Conservation (phyloP, 35 echinoderm and acorn worm species). For the Apostichopus californicus region DNA sequence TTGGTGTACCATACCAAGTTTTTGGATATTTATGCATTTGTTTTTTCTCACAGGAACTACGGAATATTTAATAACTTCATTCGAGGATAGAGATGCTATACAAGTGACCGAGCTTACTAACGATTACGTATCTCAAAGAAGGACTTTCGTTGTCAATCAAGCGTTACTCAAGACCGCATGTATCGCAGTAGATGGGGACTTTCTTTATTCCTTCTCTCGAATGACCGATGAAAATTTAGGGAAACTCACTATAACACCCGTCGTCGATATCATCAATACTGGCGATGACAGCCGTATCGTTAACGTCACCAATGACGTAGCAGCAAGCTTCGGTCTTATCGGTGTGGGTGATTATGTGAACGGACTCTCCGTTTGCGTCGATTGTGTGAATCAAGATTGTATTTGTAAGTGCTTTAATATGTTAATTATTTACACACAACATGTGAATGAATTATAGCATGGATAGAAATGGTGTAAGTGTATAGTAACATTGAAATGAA, state of each 20-base stretch:
- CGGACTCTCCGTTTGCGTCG: not conserved
- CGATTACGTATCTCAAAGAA: not conserved
- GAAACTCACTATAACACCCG: not conserved
- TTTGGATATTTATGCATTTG: too few species aligned
- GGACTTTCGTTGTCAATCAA: not conserved
- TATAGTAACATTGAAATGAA: too few species aligned
- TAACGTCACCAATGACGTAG: not conserved
- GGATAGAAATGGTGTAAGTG: too few species aligned
- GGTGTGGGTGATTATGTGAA: not conserved
- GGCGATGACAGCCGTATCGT: not conserved
- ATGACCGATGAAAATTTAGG: not conserved
- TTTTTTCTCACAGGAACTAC: not conserved
- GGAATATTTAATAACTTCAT: conserved; percentile 16
- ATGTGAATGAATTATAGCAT: too few species aligned
- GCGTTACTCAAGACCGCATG: not conserved
- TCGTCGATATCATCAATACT: not conserved
- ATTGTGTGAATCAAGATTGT: not conserved
- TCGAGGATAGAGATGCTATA: conserved; percentile 7
- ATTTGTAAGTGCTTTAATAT: not conserved
- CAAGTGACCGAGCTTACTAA: not conserved
- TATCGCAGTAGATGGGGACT: not conserved
- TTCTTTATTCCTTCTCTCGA: not conserved
- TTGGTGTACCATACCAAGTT: too few species aligned
- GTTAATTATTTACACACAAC: too few species aligned
- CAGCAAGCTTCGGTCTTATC: not conserved